Conservation (phyloP, 1,140 invertebrate species). For the Triops longicaudatus region DNA sequence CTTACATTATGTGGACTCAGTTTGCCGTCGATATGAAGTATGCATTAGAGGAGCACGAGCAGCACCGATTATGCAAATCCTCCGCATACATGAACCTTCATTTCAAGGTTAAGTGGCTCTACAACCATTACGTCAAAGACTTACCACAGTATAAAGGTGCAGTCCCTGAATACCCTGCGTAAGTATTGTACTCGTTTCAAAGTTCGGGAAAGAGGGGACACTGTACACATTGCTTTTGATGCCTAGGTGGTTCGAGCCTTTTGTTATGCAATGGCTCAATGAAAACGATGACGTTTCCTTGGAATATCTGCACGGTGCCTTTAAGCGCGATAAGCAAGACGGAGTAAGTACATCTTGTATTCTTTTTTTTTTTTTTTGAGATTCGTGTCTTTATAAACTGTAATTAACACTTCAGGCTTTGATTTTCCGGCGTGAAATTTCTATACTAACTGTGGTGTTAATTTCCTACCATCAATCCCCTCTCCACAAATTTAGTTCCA, state of each 20-base stretch:
- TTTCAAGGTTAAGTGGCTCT: conserved; percentile 98
- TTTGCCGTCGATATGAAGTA: conserved; percentile 98
- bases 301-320: conserved; percentile 97
- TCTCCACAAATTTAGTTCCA: conserved; percentile 66
- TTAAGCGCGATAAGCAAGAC: conserved; percentile 97
- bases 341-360: conserved; percentile 63
- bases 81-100: conserved; percentile 99
- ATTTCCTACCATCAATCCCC: not conserved
- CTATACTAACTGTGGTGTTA: not conserved
- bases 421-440: too few relatives aligned
- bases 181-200: conserved; percentile 36
- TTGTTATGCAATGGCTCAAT: conserved; percentile 99
- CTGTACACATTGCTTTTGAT: not conserved
- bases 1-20: conserved; percentile 91
- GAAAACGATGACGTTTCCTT: conserved; percentile 99
- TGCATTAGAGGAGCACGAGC: conserved; percentile 95
- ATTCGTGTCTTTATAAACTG: too few relatives aligned
- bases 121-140: conserved; percentile 97
- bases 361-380: too few relatives aligned
- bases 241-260: conserved; percentile 92
- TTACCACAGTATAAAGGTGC: conserved; percentile 91
- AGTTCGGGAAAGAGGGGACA: too few relatives aligned
- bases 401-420: too few relatives aligned
- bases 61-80: conserved; percentile 89
- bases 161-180: conserved; percentile 89